These are phyloP conservation scores for Epizoanthus ramosus DNA, from an alignment of 92 coral and sea anemone species.

Conservation along the genomic window DNA sequence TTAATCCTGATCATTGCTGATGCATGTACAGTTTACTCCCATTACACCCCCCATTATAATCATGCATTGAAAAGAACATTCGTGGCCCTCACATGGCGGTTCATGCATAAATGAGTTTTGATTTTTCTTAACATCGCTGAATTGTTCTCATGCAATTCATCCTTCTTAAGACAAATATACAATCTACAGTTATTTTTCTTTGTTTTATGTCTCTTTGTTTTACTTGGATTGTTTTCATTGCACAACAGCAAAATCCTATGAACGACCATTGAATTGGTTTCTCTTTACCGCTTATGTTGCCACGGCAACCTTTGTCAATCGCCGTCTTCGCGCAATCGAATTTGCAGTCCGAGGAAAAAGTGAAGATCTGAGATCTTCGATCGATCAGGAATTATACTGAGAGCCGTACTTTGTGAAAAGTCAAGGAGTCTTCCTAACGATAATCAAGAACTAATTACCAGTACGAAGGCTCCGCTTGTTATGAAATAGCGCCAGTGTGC, in stretches of 20 bases:
- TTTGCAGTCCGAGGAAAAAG: neutral
- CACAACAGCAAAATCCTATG: neutral
- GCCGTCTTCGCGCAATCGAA: neutral
- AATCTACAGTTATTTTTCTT: neutral
- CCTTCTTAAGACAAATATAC: too few species aligned
- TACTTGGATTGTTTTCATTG: neutral
- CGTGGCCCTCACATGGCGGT: too few species aligned
- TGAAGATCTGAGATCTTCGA: conserved; percentile 5
- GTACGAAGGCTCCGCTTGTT: neutral
- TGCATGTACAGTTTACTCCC: too few species aligned
- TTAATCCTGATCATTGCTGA: too few species aligned
- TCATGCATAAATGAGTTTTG: too few species aligned
- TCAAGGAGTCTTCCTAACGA: neutral
- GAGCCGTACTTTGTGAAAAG: neutral
- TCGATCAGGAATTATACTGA: neutral
- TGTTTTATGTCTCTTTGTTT: neutral
- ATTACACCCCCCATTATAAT: too few species aligned
- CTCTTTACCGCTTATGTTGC: neutral
- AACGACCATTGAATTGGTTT: too few species aligned
- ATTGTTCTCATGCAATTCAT: too few species aligned
- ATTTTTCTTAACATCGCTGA: too few species aligned
- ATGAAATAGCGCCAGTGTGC: neutral
- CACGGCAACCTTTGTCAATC: conserved; percentile 9
- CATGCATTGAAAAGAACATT: too few species aligned
- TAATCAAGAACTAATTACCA: neutral